These are phyloP conservation scores for Drosophila diplacantha DNA, from an alignment of 2,888 invertebrate genomes.

Conservation along the genomic window DNA sequence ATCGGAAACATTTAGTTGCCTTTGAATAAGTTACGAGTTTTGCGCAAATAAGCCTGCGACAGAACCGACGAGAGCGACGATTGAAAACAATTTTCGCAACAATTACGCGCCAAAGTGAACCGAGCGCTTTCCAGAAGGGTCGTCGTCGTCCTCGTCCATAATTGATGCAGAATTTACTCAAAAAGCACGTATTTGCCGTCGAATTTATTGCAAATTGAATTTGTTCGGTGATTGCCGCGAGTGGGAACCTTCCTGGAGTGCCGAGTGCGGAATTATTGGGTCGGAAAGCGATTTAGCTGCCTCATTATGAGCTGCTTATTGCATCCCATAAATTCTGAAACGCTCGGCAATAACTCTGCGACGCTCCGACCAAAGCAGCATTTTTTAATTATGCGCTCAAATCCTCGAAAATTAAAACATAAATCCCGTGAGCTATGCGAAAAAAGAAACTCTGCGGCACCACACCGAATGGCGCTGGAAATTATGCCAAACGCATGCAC, in stretches of 20 bases:
- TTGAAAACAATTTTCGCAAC: conserved; percentile 48
- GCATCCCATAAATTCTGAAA: conserved; percentile 27
- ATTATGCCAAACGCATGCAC: conserved; percentile 51
- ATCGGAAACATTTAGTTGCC: conserved; percentile 32
- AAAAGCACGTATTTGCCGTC: conserved; percentile 13
- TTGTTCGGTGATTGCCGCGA: conserved; percentile 15
- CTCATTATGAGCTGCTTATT: conserved; percentile 33
- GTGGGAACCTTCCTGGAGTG: conserved; percentile 3
- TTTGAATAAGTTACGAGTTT: conserved; percentile 39
- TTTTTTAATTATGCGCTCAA: conserved; percentile 61
- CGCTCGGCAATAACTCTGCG: conserved; percentile 19
- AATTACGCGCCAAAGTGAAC: conserved; percentile 36
- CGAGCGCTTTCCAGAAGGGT: conserved; percentile 18
- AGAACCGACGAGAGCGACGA: conserved; percentile 13
- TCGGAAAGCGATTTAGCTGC: conserved; percentile 29
- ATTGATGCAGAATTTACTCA: conserved; percentile 38
- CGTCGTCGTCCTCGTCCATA: conserved; percentile 34
- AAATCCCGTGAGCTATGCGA: conserved; percentile 44
- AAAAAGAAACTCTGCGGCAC: conserved; percentile 38
- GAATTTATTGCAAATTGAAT: conserved; percentile 28
- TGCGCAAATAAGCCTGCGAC: conserved; percentile 34
- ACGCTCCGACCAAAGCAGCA: neutral
- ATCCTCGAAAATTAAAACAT: conserved; percentile 65
- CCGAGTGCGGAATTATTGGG: conserved; percentile 23
- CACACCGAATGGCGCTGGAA: conserved; percentile 42